Percentiles rank a stretch among this genome's conserved stretches.
Conservation (phyloP, 2,113 vertebrate species). For the Phalacrocorax carbo region DNA sequence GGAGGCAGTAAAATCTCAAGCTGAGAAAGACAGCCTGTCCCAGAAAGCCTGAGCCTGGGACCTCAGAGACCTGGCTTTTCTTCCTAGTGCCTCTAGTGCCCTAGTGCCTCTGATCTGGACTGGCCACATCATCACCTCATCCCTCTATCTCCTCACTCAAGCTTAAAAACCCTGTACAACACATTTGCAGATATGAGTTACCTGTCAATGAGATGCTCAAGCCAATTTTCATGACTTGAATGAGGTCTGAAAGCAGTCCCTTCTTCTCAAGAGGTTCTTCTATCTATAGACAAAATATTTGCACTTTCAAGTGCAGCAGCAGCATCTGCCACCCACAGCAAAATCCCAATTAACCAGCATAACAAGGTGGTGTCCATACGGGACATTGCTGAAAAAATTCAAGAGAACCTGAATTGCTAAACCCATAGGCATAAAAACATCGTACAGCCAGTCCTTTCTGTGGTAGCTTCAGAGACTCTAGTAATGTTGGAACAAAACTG, state of each 20-base stretch:
- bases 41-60: background rate
- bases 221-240: background rate
- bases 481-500: background rate
- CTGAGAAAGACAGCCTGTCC: background rate
- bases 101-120: background rate
- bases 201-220: background rate
- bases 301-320: background rate
- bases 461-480: background rate
- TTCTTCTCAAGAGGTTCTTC: background rate
- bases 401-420: background rate
- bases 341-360: background rate
- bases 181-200: accelerated
- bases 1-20: background rate
- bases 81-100: background rate
- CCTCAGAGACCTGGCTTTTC: background rate
- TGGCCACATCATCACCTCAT: background rate
- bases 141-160: background rate
- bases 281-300: background rate
- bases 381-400: accelerated
- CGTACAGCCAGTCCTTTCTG: background rate
- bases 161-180: background rate
- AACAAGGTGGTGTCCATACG: background rate
- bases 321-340: background rate
- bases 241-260: background rate
- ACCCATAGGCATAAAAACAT: background rate